Percentiles rank a stretch among this genome's conserved stretches.
Evolutionary conservation across 2,113 vertebrate genomes (phyloP).

Genomic region (Eulemur rufifrons): DNA sequence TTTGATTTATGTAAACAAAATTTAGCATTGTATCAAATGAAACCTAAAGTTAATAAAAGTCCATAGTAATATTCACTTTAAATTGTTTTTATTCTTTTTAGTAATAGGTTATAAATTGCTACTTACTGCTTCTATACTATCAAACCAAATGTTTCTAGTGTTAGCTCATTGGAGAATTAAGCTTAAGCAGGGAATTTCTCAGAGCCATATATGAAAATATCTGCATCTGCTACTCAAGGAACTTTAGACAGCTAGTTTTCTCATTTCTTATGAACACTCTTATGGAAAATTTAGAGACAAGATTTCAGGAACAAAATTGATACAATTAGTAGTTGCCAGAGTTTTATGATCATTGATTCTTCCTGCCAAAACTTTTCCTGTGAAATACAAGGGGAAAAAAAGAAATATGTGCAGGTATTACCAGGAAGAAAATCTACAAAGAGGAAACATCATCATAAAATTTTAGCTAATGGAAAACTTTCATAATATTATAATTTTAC

Average conservation of each 20-base stretch:
- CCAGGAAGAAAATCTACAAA: background rate
- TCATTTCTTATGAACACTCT: background rate
- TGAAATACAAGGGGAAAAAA: background rate
- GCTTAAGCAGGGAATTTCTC: background rate
- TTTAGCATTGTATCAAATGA: constrained; percentile 7
- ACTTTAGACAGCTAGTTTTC: background rate
- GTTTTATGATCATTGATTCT: background rate
- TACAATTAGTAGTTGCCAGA: background rate
- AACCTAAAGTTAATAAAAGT: background rate
- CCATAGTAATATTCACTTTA: background rate
- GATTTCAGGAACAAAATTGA: constrained; percentile 13
- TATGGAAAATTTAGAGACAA: background rate
- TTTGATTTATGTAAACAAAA: background rate
- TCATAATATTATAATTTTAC: background rate
- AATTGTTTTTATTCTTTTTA: background rate
- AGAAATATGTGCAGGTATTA: background rate
- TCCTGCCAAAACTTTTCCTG: background rate
- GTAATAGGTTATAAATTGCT: background rate
- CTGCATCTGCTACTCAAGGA: background rate
- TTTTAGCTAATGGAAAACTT: background rate
- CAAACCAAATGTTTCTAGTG: background rate
- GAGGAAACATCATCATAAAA: background rate
- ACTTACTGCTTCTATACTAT: background rate
- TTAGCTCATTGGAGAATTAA: background rate
- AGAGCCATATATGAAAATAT: background rate